A percentile compares a stretch with the other conserved stretches of the same genome.
Evolutionary conservation across 2,888 invertebrate species (phyloP).

Genomic region (Anthophora plumipes): DNA sequence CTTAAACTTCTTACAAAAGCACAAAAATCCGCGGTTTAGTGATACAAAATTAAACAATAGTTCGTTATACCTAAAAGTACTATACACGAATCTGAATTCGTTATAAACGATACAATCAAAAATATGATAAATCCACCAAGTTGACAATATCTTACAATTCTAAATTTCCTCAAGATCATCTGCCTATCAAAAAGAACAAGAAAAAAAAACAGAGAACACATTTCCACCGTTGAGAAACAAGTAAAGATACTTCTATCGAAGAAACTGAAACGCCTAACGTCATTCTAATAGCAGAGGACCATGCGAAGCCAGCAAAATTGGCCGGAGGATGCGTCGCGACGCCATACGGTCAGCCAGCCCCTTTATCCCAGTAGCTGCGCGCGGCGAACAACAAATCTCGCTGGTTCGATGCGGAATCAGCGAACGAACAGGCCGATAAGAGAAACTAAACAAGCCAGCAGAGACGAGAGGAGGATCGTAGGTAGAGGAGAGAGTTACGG

Average conservation of each 20-base stretch:
- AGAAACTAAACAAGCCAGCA: conserved; percentile 62
- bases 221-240: neutral
- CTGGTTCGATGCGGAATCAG: conserved; percentile 28
- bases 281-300: neutral
- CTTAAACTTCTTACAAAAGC: no score
- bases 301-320: neutral
- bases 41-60: no score
- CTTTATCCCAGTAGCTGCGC: neutral
- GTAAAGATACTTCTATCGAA: neutral
- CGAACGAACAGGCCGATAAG: conserved; percentile 42
- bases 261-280: neutral
- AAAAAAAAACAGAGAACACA: no score
- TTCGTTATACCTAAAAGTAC: no score
- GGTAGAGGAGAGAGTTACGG: conserved; percentile 54
- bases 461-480: conserved; percentile 41
- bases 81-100: no score
- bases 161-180: no score
- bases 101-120: no score
- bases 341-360: neutral
- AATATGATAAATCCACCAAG: no score
- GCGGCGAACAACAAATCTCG: conserved; percentile 37
- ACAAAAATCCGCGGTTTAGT: no score
- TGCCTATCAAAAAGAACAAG: no score
- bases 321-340: neutral
- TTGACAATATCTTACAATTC: no score